Evolutionary conservation across 2,797 vertebrate genomes (phyloP).

Genomic region (Tamandua tetradactyla): DNA sequence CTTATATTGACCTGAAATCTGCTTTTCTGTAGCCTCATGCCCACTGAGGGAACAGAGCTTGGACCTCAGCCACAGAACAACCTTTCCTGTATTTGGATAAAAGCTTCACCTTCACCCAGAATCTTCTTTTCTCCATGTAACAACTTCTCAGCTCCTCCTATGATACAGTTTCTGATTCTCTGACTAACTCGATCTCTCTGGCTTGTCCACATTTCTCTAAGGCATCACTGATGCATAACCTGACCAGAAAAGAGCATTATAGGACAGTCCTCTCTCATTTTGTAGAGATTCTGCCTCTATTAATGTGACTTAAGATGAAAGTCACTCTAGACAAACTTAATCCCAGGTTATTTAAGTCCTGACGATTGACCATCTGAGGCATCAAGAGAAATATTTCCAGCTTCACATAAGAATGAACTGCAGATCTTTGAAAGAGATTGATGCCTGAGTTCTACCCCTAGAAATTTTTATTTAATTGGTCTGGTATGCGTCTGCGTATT

Average conservation of each 20-base stretch:
- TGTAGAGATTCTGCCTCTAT: background rate
- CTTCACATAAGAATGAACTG: constrained; percentile 14
- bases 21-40: background rate
- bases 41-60: background rate
- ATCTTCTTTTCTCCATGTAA: background rate
- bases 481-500: background rate
- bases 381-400: background rate
- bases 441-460: background rate
- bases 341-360: background rate
- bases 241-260: background rate
- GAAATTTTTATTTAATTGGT: constrained; percentile 47
- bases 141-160: background rate
- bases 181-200: background rate
- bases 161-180: background rate
- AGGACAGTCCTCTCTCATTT: background rate
- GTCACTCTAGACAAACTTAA: background rate
- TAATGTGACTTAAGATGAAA: constrained; percentile 21
- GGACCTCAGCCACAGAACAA: background rate
- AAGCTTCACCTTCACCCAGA: background rate
- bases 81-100: background rate
- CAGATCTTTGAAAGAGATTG: background rate
- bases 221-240: background rate
- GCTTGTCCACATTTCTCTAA: background rate
- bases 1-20: background rate
- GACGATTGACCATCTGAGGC: background rate